Conservation (phyloP, 2,797 vertebrate genomes). For the Danio tinwini region DNA sequence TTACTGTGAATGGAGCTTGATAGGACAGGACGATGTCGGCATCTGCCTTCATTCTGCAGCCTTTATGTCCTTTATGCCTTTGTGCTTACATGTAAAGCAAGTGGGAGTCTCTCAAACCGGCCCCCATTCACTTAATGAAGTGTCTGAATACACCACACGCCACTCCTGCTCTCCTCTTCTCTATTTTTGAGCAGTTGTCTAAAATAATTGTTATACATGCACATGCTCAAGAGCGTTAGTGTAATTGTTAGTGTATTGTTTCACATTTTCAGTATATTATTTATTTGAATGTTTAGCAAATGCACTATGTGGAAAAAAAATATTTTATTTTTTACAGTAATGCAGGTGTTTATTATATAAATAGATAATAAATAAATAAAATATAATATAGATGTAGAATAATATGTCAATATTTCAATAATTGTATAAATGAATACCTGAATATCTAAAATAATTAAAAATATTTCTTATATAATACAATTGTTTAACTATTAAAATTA, state of each 20-base stretch:
- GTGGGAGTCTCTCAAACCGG: slow-evolving; percentile 59
- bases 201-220: slow-evolving; percentile 13
- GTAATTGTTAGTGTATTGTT: background rate
- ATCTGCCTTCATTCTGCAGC: slow-evolving; percentile 59
- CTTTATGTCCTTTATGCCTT: slow-evolving; percentile 58
- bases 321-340: background rate
- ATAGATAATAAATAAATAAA: background rate
- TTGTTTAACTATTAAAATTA: no score
- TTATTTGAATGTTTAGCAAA: background rate
- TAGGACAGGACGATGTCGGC: slow-evolving; percentile 59
- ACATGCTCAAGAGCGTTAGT: background rate
- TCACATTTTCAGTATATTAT: background rate
- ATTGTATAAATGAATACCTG: no score
- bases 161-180: slow-evolving; percentile 30
- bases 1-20: slow-evolving; percentile 55
- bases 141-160: slow-evolving; percentile 52
- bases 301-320: background rate
- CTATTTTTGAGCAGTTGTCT: slow-evolving; percentile 10
- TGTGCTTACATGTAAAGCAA: slow-evolving; percentile 63
- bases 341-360: background rate
- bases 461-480: no score
- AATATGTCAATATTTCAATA: background rate
- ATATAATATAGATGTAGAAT: background rate
- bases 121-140: slow-evolving; percentile 63
- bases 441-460: no score